Conservation (phyloP, 2,888 invertebrate species). For the Pyrrhosoma nymphula region DNA sequence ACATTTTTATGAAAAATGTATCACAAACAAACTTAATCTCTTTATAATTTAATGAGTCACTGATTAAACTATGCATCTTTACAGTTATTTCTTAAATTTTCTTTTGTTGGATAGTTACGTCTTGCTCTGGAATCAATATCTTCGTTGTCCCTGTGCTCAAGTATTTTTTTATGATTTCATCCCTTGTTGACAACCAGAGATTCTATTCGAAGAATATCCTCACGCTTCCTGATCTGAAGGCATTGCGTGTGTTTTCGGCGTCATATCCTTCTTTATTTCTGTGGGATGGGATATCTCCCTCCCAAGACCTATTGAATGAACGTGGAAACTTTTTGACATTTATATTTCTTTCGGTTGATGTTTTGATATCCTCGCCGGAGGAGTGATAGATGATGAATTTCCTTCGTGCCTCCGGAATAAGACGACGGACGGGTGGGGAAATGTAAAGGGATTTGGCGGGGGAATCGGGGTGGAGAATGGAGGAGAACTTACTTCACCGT, state of each 20-base stretch:
- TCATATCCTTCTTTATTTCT: neutral
- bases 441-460: neutral
- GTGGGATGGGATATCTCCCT: neutral
- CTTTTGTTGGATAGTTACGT: neutral
- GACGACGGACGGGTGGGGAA: neutral
- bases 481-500: neutral
- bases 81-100: neutral
- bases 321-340: constrained; percentile 52
- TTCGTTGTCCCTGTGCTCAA: neutral
- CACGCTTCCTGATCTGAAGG: neutral
- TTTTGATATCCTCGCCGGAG: neutral
- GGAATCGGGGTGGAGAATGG: neutral
- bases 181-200: neutral
- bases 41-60: too few species aligned
- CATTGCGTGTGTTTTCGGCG: neutral
- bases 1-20: too few species aligned
- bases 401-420: neutral
- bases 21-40: too few species aligned
- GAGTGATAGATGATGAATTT: constrained; percentile 23
- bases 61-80: too few species aligned
- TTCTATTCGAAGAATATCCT: neutral
- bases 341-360: constrained; percentile 5
- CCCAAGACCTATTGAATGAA: neutral
- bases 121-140: too few species aligned
- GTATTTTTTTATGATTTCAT: neutral